Evolutionary conservation across 2,888 invertebrate species (phyloP).

Genomic region (Nemotelus pantherinus): DNA sequence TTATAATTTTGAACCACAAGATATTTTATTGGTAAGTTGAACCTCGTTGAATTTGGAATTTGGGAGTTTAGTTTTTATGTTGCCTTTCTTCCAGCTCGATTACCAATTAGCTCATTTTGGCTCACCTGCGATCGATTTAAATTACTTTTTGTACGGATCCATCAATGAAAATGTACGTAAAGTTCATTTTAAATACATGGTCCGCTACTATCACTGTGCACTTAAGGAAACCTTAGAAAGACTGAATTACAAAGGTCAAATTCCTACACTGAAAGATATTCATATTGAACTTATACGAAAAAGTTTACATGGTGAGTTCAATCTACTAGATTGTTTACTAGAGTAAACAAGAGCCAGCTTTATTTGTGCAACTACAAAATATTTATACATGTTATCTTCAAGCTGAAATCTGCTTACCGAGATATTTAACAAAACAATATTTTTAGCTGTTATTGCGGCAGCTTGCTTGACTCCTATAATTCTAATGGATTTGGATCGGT

Average conservation of each 20-base stretch:
- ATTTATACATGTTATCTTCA: neutral
- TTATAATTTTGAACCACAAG: slow-evolving; percentile 58
- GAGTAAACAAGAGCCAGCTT: too few relatives aligned
- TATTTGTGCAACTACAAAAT: neutral
- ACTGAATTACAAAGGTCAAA: slow-evolving; percentile 58
- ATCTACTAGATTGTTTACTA: too few relatives aligned
- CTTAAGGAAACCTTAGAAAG: slow-evolving; percentile 59
- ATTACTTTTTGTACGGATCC: slow-evolving; percentile 62
- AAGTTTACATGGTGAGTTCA: slow-evolving; percentile 59
- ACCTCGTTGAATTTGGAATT: slow-evolving; percentile 11
- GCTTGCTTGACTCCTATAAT: slow-evolving; percentile 62
- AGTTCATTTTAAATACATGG: slow-evolving; percentile 60
- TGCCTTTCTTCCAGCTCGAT: slow-evolving; percentile 57
- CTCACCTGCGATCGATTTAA: slow-evolving; percentile 62
- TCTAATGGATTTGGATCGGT: slow-evolving; percentile 57
- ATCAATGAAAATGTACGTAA: slow-evolving; percentile 62
- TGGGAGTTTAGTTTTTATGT: too few relatives aligned
- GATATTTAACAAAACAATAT: neutral
- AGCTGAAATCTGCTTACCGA: too few relatives aligned
- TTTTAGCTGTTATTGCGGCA: slow-evolving; percentile 61
- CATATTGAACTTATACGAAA: slow-evolving; percentile 61
- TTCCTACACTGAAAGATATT: slow-evolving; percentile 62
- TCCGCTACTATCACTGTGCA: slow-evolving; percentile 60
- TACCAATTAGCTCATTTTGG: slow-evolving; percentile 63
- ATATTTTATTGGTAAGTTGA: slow-evolving; percentile 59